A percentile compares a stretch with the other conserved stretches of the same genome.
Evolutionary conservation across 2,797 vertebrate species (phyloP).

Genomic region (Coregonus ussuriensis): DNA sequence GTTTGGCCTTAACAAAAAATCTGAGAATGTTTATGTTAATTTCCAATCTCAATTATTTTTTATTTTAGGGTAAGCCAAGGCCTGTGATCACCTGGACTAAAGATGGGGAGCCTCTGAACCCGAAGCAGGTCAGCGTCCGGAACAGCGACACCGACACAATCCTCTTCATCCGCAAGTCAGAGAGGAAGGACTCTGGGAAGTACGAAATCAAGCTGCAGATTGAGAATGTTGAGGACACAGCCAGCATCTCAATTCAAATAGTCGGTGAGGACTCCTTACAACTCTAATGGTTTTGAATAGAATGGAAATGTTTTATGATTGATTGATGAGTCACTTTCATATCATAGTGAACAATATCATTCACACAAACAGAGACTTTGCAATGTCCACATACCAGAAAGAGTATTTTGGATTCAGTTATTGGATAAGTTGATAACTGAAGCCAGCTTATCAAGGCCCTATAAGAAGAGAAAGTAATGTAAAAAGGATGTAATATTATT

Average conservation of each 20-base stretch:
- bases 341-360: too few relatives aligned
- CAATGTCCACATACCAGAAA: too few relatives aligned
- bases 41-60: background rate
- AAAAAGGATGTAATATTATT: too few relatives aligned
- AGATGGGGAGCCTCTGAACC: constrained; percentile 79
- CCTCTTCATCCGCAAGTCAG: constrained; percentile 91
- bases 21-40: background rate
- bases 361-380: too few relatives aligned
- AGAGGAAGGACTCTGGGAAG: constrained; percentile 85
- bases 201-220: constrained; percentile 90
- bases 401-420: too few relatives aligned
- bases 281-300: background rate
- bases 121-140: constrained; percentile 80
- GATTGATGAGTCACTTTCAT: background rate
- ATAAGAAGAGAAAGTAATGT: too few relatives aligned
- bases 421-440: too few relatives aligned
- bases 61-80: constrained; percentile 89
- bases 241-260: constrained; percentile 84
- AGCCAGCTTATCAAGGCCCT: too few relatives aligned
- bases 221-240: constrained; percentile 90
- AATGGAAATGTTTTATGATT: background rate
- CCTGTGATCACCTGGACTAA: constrained; percentile 91
- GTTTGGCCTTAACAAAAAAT: background rate
- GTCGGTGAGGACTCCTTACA: constrained; percentile 79
- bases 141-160: constrained; percentile 92